Evolutionary conservation across 2,888 invertebrate species (phyloP).

Genomic region (Isotomurus palustris): DNA sequence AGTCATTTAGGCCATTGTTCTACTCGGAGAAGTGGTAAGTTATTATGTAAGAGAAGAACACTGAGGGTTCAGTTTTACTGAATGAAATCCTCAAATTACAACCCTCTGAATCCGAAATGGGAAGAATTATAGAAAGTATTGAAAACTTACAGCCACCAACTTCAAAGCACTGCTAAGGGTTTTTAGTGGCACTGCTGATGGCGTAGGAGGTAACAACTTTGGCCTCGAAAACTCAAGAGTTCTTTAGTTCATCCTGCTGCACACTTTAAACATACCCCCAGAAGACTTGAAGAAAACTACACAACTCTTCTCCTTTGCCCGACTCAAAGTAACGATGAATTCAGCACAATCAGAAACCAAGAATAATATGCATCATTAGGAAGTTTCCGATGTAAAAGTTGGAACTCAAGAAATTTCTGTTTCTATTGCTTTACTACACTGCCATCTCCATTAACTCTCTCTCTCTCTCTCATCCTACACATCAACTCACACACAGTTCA

Average conservation of each 20-base stretch:
- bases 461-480: too few relatives aligned
- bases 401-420: constrained; percentile 2
- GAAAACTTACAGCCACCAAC: constrained; percentile 6
- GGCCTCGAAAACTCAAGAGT: too few relatives aligned
- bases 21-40: constrained; percentile 1
- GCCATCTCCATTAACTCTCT: too few relatives aligned
- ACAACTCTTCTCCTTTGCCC: too few relatives aligned
- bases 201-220: too few relatives aligned
- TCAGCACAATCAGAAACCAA: not conserved
- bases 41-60: constrained; percentile 1
- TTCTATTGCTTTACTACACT: constrained; percentile 9
- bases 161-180: too few relatives aligned
- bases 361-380: constrained; percentile 17
- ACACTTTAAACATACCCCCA: too few relatives aligned
- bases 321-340: not conserved
- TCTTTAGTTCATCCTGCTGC: too few relatives aligned
- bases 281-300: too few relatives aligned
- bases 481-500: too few relatives aligned
- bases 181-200: too few relatives aligned
- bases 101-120: constrained; percentile 4
- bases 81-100: constrained; percentile 14
- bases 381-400: constrained; percentile 1
- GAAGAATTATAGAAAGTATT: constrained; percentile 13
- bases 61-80: not conserved
- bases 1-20: constrained; percentile 16